Base-by-base conservation (phyloP, 2,888 invertebrate species). In the Brassicogethes aeneus region DNA sequence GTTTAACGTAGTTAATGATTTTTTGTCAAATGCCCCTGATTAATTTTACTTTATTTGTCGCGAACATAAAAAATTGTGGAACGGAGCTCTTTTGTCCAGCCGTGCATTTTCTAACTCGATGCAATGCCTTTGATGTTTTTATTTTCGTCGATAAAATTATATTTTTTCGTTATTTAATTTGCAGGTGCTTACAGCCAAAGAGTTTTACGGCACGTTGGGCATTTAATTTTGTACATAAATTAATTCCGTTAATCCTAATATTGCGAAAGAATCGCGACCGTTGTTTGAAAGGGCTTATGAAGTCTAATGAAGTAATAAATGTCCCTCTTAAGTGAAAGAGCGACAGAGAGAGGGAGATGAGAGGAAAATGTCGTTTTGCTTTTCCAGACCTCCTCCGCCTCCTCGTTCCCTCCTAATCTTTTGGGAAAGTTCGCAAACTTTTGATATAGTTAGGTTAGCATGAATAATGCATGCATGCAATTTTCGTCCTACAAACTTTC, bases 401-500 rank as follows among this genome's bases (percentile, higher is more conserved):
- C 44, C 42, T 46, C 47, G 46, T n/a, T 39, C 39, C 32, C 37
- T 40, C 44, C 46, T 44, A 49, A 52, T 53, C 55, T 55, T 48
- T 43, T 40, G 48, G 49, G 48, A 62, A 64, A 60, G 58, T 67
- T 62, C 53, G 59, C 57, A 62, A 65, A 61, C 60, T 65, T 64
- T 66, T 66, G 65, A 66, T 68, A 64, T 63, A 67, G 68, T 67
- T 66, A 65, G 61, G 64, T 60, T 57, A 60, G 62, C 64, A 69
- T 69, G 68, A 69, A 69, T 69, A 68, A 69, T 69, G 68, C 67
- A 69, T 69, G 62, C 65, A 66, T 69, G 68, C 68, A 69, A 69
- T 69, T 69, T 69, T 69, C 68, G 65, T 66, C 64, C 66, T 61
- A 63, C 64, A 66, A 69, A 69, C 68, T 69, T 69, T 61, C 52